phyloP scores from a whole-genome alignment of 2,113 vertebrate genomes.

The Ceratotherium simum region DNA sequence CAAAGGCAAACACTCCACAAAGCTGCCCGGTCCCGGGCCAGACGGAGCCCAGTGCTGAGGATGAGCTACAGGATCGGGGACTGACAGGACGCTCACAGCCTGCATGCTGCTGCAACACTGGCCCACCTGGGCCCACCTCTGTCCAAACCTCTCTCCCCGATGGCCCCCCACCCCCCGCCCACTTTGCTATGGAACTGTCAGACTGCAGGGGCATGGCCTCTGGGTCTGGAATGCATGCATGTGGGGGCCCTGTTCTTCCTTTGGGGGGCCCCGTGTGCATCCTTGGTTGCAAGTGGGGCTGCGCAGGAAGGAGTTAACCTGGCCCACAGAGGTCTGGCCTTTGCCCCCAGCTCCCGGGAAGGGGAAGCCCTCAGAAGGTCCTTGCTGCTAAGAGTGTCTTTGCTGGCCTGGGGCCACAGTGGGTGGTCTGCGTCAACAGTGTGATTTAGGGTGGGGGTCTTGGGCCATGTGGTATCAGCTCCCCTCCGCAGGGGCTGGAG shows the following conservation, averaged over 20 bases:
- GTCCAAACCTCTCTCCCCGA: no score
- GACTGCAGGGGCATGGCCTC: background rate
- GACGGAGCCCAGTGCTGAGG: background rate
- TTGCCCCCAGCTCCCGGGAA: background rate
- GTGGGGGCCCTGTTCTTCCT: background rate
- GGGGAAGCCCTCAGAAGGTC: background rate
- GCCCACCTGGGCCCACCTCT: background rate
- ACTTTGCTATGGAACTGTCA: background rate
- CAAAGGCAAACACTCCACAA: background rate
- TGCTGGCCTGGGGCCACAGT: background rate
- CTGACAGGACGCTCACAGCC: fast-evolving
- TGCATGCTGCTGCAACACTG: background rate
- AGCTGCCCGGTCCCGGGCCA: background rate
- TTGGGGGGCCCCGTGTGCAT: background rate
- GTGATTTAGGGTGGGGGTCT: background rate
- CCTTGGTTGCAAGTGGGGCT: background rate
- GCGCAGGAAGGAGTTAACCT: background rate
- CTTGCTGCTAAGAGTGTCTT: background rate
- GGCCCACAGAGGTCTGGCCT: background rate
- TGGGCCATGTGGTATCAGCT: background rate
- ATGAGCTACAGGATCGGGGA: no score
- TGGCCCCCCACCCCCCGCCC: background rate
- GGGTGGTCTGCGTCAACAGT: background rate
- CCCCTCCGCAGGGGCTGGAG: background rate
- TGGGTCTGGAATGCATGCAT: no score